Conservation (phyloP, 2,888 invertebrate species). For the Nyleta sp. region DNA sequence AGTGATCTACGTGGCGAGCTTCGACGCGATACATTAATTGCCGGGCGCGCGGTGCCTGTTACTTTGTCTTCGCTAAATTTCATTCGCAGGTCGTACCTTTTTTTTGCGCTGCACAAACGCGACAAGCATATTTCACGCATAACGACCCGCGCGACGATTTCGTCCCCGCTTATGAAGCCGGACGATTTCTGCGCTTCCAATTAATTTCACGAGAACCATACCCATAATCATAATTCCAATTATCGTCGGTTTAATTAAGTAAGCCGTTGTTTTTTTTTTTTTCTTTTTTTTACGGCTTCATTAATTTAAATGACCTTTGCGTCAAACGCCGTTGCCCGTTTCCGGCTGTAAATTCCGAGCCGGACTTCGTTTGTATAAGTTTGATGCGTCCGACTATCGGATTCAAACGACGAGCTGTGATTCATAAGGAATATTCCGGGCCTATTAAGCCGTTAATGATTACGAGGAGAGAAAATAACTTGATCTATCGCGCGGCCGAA, state of each 20-base stretch:
- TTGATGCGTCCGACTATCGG: neutral
- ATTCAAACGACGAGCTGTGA: conserved; percentile 10
- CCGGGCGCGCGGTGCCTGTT: conserved; percentile 41
- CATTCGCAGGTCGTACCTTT: conserved; percentile 40
- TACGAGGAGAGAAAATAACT: conserved; percentile 29
- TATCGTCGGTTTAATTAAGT: conserved; percentile 41
- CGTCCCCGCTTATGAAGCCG: neutral
- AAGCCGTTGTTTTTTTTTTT: too few relatives aligned
- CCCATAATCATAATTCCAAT: conserved; percentile 46
- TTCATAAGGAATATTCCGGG: conserved; percentile 38
- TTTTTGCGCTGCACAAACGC: conserved; percentile 40
- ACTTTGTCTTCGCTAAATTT: conserved; percentile 54
- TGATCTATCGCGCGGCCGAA: conserved; percentile 27
- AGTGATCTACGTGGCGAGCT: too few relatives aligned
- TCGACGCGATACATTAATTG: conserved; percentile 57
- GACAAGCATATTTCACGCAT: conserved; percentile 49
- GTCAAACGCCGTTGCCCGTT: conserved; percentile 27
- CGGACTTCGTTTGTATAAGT: conserved; percentile 15
- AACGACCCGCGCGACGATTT: conserved; percentile 37
- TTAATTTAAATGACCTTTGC: conserved; percentile 44
- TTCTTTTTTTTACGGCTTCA: conserved; percentile 43
- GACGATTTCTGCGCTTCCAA: conserved; percentile 18
- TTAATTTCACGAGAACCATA: conserved; percentile 27
- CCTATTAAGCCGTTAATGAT: conserved; percentile 35
- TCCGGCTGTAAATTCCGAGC: conserved; percentile 42